Conservation (phyloP, 1,140 invertebrate species). For the Armadillidium nasatum region DNA sequence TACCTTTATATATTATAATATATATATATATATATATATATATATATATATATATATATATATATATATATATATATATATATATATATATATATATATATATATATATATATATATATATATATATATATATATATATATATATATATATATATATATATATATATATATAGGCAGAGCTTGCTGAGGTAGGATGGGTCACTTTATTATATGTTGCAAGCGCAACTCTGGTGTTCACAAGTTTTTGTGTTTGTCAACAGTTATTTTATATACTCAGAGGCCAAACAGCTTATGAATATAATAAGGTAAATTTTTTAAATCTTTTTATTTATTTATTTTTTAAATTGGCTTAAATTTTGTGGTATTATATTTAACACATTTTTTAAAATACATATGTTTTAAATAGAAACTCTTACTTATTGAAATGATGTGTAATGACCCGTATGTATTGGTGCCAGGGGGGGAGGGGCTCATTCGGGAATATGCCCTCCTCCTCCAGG, state of each 20-base stretch:
- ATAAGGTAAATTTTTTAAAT: conserved; percentile 14
- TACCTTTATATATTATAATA: background rate
- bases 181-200: conserved; percentile 28
- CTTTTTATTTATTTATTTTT: background rate
- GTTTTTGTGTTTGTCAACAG: conserved; percentile 27
- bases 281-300: conserved; percentile 31
- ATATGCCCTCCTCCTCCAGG: no score
- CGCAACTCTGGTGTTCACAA: conserved; percentile 26
- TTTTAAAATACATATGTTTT: no score
- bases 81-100: conserved; percentile 20
- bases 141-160: no score
- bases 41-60: background rate
- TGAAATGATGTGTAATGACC: no score
- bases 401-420: no score
- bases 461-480: no score
- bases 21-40: background rate
- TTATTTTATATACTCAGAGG: conserved; percentile 25
- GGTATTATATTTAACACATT: no score
- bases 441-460: no score
- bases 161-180: conserved; percentile 25
- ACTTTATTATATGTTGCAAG: conserved; percentile 25
- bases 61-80: background rate
- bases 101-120: conserved; percentile 19
- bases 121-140: background rate
- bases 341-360: no score